phyloP scores from a whole-genome alignment of 2,888 invertebrate species.

The Agonopterix heracliana region DNA sequence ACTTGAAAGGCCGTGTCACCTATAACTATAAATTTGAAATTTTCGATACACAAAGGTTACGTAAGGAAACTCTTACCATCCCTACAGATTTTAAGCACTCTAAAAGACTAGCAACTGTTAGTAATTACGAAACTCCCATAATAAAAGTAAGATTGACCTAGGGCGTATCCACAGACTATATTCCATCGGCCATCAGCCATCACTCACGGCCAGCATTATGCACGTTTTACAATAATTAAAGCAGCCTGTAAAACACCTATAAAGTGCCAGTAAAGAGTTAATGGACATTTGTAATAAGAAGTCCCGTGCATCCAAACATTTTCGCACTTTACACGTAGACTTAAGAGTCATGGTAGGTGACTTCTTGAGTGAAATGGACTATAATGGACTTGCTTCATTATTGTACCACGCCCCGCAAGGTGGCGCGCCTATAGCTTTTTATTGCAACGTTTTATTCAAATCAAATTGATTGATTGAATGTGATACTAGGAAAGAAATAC shows the following conservation, averaged over 20 bases:
- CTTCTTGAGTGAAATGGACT: too few relatives aligned
- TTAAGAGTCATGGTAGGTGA: too few relatives aligned
- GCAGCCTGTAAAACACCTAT: slow-evolving; percentile 58
- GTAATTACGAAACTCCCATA: not conserved
- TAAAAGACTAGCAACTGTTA: too few relatives aligned
- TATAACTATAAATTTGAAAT: too few relatives aligned
- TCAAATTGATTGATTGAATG: slow-evolving; percentile 11
- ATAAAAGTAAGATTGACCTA: not conserved
- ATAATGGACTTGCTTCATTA: slow-evolving; percentile 50
- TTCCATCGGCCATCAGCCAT: slow-evolving; percentile 15
- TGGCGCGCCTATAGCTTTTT: slow-evolving; percentile 37
- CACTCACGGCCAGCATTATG: slow-evolving; percentile 26
- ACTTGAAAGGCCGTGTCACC: too few relatives aligned
- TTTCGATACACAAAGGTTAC: too few relatives aligned
- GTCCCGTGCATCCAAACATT: too few relatives aligned
- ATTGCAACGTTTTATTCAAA: slow-evolving; percentile 10
- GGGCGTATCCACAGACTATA: slow-evolving; percentile 2
- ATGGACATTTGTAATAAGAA: slow-evolving; percentile 27
- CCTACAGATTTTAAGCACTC: too few relatives aligned
- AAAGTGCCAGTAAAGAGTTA: slow-evolving; percentile 59
- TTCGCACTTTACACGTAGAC: too few relatives aligned
- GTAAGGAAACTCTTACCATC: too few relatives aligned
- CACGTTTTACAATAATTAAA: slow-evolving; percentile 63
- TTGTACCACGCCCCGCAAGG: slow-evolving; percentile 47
- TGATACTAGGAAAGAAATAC: slow-evolving; percentile 2